Evolutionary conservation across 2,888 invertebrate species (phyloP), one percentile per base, ranked within the genome.

Genomic region (Pemphredon lugubris): DNA sequence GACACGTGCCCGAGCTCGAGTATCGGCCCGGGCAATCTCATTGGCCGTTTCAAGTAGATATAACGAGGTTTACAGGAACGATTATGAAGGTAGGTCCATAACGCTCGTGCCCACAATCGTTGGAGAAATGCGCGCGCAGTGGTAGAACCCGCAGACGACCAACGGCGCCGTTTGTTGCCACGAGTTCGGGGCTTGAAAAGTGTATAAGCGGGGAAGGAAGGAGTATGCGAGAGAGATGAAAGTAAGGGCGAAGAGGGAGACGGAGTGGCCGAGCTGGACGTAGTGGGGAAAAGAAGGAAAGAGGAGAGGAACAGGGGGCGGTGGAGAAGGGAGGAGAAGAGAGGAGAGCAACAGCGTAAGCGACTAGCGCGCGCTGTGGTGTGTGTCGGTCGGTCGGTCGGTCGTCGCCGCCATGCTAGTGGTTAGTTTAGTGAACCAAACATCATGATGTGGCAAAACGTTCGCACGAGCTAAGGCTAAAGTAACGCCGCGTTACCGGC

Each of bases 381-480:
- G 73, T 74, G 72, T 76, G 79, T 79, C 75, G 66, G 81, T 81
- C 77, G 77, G 83, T 81, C 81, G 82, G 79, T 77, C 81, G 78
- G 78, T 78, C 79, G 79, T 73, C 83, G 84, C 84, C 84, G 84
- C 84, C 84, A 84, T 86, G 83, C 88, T 79, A 86, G 86, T 87
- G 86, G 85, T 86, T 88, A 86, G 88, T 89, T 87, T 88, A 88
- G 89, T 88, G 89, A 86, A 85, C 84, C 84, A 86, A 87, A 89
- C 87, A 87, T 89, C 88, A 89, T 89, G 89, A 90, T 90, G 90
- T 90, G 90, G 90, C 90, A 88, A 84, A 89, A 86, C 86, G 88
- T 84, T 84, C 80, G 79, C 78, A 83, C 82, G 80, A 86, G 84
- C 82, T 87, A 81, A 86, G 78, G 77, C 82, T 75, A 69, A 75